Evolutionary conservation across 2,797 vertebrate species (phyloP).

Genomic region (Nannoperca obscura): DNA sequence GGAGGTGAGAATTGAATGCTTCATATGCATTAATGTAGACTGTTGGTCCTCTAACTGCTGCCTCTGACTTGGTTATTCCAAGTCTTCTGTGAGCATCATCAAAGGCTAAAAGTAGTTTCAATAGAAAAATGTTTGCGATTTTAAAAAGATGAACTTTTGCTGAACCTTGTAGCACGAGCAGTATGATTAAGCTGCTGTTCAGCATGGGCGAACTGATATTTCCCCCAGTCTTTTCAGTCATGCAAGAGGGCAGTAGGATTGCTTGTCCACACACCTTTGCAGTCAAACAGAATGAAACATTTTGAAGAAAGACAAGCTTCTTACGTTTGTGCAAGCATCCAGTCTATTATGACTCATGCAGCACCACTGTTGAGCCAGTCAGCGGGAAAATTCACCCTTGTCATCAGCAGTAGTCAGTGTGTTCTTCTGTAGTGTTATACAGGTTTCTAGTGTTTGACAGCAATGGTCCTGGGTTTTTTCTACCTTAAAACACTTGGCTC

Average conservation of each 20-base stretch:
- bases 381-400: conserved; percentile 7
- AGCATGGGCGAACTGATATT: conserved; percentile 54
- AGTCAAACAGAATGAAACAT: neutral
- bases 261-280: conserved; percentile 11
- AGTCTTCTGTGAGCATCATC: conserved; percentile 2
- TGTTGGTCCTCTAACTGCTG: conserved; percentile 6
- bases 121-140: conserved; percentile 9
- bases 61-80: conserved; percentile 12
- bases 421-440: neutral
- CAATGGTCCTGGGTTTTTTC: neutral
- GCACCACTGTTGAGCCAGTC: conserved; percentile 15
- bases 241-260: conserved; percentile 14
- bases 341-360: conserved; percentile 19
- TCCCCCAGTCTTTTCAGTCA: conserved; percentile 35
- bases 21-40: neutral
- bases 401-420: conserved; percentile 9
- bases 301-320: neutral
- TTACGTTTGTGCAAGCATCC: neutral
- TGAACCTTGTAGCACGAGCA: conserved; percentile 4
- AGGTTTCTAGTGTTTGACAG: neutral
- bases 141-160: conserved; percentile 14
- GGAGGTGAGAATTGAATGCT: conserved; percentile 1
- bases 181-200: conserved; percentile 10
- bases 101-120: conserved; percentile 6
- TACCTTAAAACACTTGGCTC: neutral